These are phyloP conservation scores for Alviniconcha strummeri DNA, from an alignment of 2,888 invertebrate species.

Conservation along the genomic window DNA sequence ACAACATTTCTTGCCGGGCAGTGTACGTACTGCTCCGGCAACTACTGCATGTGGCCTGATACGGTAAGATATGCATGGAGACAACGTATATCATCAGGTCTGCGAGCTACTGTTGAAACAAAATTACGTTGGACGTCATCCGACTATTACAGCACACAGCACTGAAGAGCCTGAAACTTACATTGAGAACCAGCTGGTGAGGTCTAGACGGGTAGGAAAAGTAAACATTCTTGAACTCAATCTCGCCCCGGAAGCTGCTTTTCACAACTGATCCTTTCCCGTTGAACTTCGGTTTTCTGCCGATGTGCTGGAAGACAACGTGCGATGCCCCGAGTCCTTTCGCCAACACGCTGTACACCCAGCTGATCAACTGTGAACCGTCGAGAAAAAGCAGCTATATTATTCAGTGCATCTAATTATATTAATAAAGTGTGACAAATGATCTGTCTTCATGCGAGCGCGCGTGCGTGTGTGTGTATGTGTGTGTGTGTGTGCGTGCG, in stretches of 20 bases:
- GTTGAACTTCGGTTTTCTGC: not conserved
- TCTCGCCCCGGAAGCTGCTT: not conserved
- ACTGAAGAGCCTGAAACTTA: not conserved
- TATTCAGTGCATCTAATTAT: not conserved
- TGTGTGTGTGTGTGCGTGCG: not conserved
- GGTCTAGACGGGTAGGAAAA: conserved; percentile 12
- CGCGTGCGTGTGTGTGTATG: not conserved
- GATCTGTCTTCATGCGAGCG: not conserved
- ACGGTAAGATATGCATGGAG: too few relatives aligned
- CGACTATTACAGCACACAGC: too few relatives aligned
- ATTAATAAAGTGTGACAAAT: not conserved
- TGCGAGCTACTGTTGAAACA: too few relatives aligned
- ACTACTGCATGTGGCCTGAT: too few relatives aligned
- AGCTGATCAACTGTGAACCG: not conserved
- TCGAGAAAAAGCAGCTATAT: not conserved
- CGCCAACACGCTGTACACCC: not conserved
- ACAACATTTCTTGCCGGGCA: too few relatives aligned
- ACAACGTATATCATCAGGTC: too few relatives aligned
- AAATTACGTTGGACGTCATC: too few relatives aligned
- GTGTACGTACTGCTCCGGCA: too few relatives aligned
- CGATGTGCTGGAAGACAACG: conserved; percentile 14
- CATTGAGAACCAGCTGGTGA: not conserved
- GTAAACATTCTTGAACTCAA: conserved; percentile 13
- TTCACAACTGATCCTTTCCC: not conserved
- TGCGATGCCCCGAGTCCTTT: conserved; percentile 12